Base-by-base conservation (phyloP, 2,113 vertebrate genomes). In the Tympanuchus pallidicinctus region DNA sequence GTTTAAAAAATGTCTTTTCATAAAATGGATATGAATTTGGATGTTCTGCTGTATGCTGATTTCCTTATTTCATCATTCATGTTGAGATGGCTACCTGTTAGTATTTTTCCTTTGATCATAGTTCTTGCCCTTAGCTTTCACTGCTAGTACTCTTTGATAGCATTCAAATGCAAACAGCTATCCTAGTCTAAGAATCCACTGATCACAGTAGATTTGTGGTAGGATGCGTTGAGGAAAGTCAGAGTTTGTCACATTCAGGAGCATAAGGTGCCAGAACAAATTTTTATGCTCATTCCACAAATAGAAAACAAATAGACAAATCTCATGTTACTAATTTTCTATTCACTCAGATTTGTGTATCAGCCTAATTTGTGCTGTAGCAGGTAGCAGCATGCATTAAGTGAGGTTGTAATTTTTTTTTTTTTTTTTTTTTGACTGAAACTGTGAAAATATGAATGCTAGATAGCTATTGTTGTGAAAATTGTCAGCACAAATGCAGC, bases 61-160 rank as follows among this genome's bases (percentile, higher is more conserved):
- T 84, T 94, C 93, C 36, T 87, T 59, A 66, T 92, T 84, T 82
- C 57, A 27, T 65, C n/a, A 75, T 85, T 84, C 43, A 64, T 10
- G 43, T 86, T 93, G 82, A 92, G 86, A 48, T 92, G 88, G 60
- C 84, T 88, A 59, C 88, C 40, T 92, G 63, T 64, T 88, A 45
- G 52, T 87, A 38, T 48, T 92, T 94, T 90, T 61, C 15, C 5
- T 84, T 85, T 83, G 75, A 21, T 75, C 50, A 18, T 40, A 40
- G 36, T 82, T 66, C 43, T 63, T 80, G 38, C 17, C 52, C 47
- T 2, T 61, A 27, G 11, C 13, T 74, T 30, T 70, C 42, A 74
- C 12, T 92, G 40, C 50, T 56, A 8, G 47, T 90, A 1, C 76
- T 86, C 11, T 91, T 32, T 81, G 7, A 4, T 56, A 59, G 30